Base-by-base conservation (phyloP, 2,888 invertebrate species). In the Drosophila peninsularis region DNA sequence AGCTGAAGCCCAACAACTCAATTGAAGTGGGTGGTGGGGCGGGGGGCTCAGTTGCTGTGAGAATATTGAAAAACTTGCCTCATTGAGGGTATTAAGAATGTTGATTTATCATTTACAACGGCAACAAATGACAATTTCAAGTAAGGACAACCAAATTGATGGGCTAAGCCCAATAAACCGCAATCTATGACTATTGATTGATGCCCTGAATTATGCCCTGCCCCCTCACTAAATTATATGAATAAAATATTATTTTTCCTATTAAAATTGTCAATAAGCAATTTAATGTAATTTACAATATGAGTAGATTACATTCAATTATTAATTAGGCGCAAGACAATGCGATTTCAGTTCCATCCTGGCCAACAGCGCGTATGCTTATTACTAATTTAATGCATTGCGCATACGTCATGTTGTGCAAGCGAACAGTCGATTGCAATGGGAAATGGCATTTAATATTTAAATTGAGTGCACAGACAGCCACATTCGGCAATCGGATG, bases 381-480 rank as follows among this genome's bases (percentile, higher is more conserved):
- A 78, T 68, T 78, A 80, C 78, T 62, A 57, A 78, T 68, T 71
- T 62, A 66, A 55, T 45, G 11, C 61, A 77, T 67, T 68, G 55
- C 69, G 69, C 68, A 81, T 77, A 76, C 80, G 77, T 58, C 69
- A 62, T 34, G 65, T 41, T 41, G 53, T 53, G 34, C 50, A 41
- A 52, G 47, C n/a, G 32, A 39, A 9, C 47, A 64, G 50, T 54
- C 62, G 63, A 81, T 61, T 78, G 55, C 62, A 62, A 52, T 30
- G 30, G 44, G n/a, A 42, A 30, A 44, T 24, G 50, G 67, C 54
- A 80, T 80, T 55, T 72, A 84, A 78, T 82, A 84, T 81, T 85
- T 67, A 85, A 75, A 79, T 78, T 71, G 56, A 58, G 49, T 62
- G 45, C 21, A 36, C 34, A 34, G 32, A 34, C 49, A 50, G 52